Conservation (phyloP, 2,888 invertebrate species). For the Flabesymbios commensalis region DNA sequence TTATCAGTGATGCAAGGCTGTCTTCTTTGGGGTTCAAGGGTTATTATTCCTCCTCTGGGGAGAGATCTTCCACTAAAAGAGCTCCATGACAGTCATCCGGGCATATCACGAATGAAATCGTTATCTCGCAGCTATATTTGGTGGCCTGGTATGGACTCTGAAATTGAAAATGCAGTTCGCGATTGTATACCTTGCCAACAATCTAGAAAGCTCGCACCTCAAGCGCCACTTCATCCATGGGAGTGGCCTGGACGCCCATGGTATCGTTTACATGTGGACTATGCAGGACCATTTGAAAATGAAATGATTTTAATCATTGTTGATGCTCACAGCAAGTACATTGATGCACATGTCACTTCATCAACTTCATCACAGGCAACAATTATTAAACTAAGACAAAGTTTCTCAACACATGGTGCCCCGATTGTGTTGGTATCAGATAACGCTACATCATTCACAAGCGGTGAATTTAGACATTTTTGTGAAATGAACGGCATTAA, state of each 20-base stretch:
- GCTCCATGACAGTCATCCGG: neutral
- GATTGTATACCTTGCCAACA: neutral
- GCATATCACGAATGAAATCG: neutral
- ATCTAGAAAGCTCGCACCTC: neutral
- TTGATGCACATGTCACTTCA: neutral
- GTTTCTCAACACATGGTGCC: neutral
- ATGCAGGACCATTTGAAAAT: slow-evolving; percentile 2
- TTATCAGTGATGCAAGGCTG: neutral
- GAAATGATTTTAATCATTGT: neutral
- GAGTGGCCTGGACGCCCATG: slow-evolving; percentile 2
- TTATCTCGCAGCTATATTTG: slow-evolving; percentile 1
- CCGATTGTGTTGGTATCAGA: neutral
- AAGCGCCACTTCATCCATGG: slow-evolving; percentile 2
- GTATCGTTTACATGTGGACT: slow-evolving; percentile 1
- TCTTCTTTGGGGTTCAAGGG: neutral
- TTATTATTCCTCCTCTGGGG: neutral
- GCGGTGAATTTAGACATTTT: neutral
- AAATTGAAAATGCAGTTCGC: neutral
- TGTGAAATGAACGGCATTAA: no score
- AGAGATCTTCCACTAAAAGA: neutral
- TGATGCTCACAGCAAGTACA: slow-evolving; percentile 3
- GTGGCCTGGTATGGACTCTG: neutral
- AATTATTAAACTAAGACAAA: neutral
- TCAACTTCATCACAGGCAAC: neutral
- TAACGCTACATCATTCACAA: neutral